Percentiles rank a stretch among this genome's conserved stretches.
Evolutionary conservation across 1,140 invertebrate genomes (phyloP).

Genomic region (Fopius arisanus): DNA sequence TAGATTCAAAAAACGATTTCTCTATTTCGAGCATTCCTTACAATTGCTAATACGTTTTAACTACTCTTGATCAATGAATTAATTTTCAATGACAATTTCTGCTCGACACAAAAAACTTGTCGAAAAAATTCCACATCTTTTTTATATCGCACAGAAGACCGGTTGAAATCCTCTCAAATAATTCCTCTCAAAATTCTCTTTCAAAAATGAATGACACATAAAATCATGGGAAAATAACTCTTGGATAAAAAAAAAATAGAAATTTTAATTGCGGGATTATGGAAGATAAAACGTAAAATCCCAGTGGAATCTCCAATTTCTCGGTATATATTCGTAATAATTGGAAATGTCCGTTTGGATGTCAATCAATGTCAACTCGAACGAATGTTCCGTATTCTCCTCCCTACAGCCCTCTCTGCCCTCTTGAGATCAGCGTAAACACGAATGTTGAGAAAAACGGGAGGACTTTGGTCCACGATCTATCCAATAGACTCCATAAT

Average conservation of each 20-base stretch:
- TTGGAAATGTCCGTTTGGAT: conserved; percentile 6
- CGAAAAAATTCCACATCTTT: too few relatives aligned
- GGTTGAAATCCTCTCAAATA: too few relatives aligned
- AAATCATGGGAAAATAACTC: too few relatives aligned
- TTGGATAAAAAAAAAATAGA: neutral
- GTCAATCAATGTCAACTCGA: conserved; percentile 3
- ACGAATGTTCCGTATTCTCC: neutral
- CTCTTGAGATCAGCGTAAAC: neutral
- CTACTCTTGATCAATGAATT: too few relatives aligned
- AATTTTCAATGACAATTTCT: too few relatives aligned
- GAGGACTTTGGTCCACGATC: neutral
- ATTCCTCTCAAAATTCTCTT: too few relatives aligned
- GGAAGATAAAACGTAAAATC: neutral
- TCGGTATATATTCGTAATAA: conserved; percentile 14
- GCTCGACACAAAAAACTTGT: too few relatives aligned
- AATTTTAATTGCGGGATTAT: neutral
- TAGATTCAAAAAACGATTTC: too few relatives aligned
- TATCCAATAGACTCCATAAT: neutral
- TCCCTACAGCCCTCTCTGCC: neutral
- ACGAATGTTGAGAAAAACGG: conserved; percentile 7
- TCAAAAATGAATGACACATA: too few relatives aligned
- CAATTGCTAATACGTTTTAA: too few relatives aligned
- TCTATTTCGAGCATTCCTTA: too few relatives aligned
- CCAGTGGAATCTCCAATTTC: neutral
- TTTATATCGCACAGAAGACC: too few relatives aligned